Percentiles rank a stretch among this genome's conserved stretches.
These are phyloP conservation scores for Ruditapes philippinarum DNA, from an alignment of 1,140 invertebrate species.

Conservation along the genomic window DNA sequence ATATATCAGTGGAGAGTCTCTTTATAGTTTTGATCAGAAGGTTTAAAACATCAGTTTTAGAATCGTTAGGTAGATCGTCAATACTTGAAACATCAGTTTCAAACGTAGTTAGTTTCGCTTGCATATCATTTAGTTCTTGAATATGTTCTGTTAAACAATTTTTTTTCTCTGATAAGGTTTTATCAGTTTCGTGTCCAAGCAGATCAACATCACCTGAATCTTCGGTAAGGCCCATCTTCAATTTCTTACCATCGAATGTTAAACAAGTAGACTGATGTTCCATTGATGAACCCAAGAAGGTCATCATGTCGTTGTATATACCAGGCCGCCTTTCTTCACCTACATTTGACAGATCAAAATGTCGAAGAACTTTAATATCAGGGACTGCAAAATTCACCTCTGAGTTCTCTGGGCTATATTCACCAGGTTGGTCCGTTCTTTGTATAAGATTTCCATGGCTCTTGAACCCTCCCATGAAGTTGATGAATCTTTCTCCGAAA, in stretches of 20 bases:
- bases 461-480: conserved; percentile 66
- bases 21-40: no score
- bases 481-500: conserved; percentile 61
- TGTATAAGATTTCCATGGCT: conserved; percentile 4
- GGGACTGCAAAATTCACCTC: conserved; percentile 62
- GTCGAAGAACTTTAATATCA: conserved; percentile 40
- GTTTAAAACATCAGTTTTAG: no score
- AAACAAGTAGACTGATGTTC: neutral
- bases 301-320: neutral
- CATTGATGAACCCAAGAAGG: neutral
- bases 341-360: conserved; percentile 25
- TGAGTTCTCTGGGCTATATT: conserved; percentile 21
- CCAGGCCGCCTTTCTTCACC: neutral
- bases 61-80: no score
- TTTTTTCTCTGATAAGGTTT: conserved; percentile 6
- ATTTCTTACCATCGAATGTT: conserved; percentile 19
- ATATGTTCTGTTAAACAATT: no score
- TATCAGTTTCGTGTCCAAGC: neutral
- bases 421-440: neutral
- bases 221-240: conserved; percentile 19
- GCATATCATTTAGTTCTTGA: no score
- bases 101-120: no score
- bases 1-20: no score
- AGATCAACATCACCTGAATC: conserved; percentile 11
- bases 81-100: no score